Conservation (phyloP, 2,888 invertebrate genomes). For the Trachelus iudaicus region DNA sequence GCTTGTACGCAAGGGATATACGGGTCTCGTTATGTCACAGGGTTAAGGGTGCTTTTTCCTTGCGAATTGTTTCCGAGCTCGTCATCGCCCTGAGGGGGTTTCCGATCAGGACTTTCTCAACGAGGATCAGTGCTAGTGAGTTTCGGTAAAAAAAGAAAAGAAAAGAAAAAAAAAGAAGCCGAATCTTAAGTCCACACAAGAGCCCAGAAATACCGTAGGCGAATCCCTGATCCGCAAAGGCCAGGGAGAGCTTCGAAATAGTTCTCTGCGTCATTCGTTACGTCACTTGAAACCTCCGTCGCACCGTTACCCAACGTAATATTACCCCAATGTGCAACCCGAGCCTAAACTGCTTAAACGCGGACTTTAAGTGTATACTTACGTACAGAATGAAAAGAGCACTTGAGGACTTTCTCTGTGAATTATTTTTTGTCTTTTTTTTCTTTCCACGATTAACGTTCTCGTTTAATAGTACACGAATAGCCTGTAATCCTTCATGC, state of each 20-base stretch:
- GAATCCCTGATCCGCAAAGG: neutral
- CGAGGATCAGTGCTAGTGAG: neutral
- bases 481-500: slow-evolving; percentile 1
- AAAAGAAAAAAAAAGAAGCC: neutral
- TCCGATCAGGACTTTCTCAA: slow-evolving; percentile 14
- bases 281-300: neutral
- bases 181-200: neutral
- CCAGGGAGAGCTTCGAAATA: no score
- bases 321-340: neutral
- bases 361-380: slow-evolving; percentile 7
- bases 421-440: slow-evolving; percentile 1
- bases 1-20: slow-evolving; percentile 16
- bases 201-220: neutral
- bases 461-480: slow-evolving; percentile 21
- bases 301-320: neutral
- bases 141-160: no score
- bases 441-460: slow-evolving; percentile 19
- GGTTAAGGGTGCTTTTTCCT: slow-evolving; percentile 18
- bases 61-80: slow-evolving; percentile 16
- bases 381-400: slow-evolving; percentile 7
- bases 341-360: slow-evolving; percentile 1
- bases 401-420: slow-evolving; percentile 7
- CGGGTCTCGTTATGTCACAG: slow-evolving; percentile 11
- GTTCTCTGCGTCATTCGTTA: neutral
- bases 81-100: slow-evolving; percentile 8